Evolutionary conservation across 1,140 invertebrate genomes (phyloP).

Genomic region (Zaprionus vittiger): DNA sequence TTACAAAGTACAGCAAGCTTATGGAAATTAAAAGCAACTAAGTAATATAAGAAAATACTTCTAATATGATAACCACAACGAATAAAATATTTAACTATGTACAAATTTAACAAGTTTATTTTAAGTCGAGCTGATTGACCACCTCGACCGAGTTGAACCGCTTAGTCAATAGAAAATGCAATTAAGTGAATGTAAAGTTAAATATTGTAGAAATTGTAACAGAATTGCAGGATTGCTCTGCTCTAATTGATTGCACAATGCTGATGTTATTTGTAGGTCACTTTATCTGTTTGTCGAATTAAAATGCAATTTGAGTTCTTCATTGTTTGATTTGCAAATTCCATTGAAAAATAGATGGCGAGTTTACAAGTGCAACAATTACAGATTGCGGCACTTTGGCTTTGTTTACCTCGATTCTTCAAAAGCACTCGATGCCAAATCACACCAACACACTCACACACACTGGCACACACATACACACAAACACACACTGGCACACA

Average conservation of each 20-base stretch:
- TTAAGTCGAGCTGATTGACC: not conserved
- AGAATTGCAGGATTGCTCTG: not conserved
- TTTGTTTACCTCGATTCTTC: conserved; percentile 51
- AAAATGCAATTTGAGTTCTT: conserved; percentile 26
- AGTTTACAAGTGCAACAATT: conserved; percentile 46
- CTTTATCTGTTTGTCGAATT: conserved; percentile 16
- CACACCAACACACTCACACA: conserved; percentile 13
- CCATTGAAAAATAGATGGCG: conserved; percentile 22
- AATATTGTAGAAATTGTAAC: not conserved
- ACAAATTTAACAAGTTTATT: conserved; percentile 2
- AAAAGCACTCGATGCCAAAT: conserved; percentile 61
- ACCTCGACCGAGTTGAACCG: not conserved
- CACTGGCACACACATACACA: not conserved
- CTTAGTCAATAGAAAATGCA: not conserved
- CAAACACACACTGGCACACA: not conserved
- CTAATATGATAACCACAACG: not conserved
- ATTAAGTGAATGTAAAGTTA: conserved; percentile 3
- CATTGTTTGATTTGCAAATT: conserved; percentile 21
- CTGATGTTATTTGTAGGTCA: conserved; percentile 16
- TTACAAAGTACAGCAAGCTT: not conserved
- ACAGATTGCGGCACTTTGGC: conserved; percentile 43
- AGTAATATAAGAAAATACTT: not conserved
- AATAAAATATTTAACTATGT: not conserved
- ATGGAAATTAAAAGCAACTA: not conserved
- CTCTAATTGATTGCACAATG: not conserved